phyloP scores from a whole-genome alignment of 2,888 invertebrate species.

The Eupelmus urozonus region DNA sequence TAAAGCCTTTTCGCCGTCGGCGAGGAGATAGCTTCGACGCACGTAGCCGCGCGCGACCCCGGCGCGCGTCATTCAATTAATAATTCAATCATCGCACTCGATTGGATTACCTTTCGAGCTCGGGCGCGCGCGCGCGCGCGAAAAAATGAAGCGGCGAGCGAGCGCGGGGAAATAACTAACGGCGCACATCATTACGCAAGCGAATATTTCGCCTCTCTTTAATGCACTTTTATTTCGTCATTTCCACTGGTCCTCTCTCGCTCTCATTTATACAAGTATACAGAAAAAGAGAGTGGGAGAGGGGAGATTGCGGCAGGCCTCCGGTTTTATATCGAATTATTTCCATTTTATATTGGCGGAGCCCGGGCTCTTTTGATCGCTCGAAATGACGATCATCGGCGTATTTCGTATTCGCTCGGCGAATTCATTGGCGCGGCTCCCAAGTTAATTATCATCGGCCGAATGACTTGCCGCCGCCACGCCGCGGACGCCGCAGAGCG shows the following conservation, averaged over 20 bases:
- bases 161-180: constrained; percentile 62
- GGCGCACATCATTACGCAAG: constrained; percentile 68
- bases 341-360: constrained; percentile 67
- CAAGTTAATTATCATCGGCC: constrained; percentile 68
- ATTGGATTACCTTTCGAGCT: constrained; percentile 72
- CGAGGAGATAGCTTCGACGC: not conserved
- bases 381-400: constrained; percentile 62
- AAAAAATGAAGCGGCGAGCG: constrained; percentile 64
- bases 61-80: constrained; percentile 75
- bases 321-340: constrained; percentile 69
- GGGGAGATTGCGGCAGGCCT: constrained; percentile 10
- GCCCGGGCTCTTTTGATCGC: constrained; percentile 66
- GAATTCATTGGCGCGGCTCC: constrained; percentile 59
- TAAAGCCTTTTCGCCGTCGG: constrained; percentile 1
- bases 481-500: not conserved
- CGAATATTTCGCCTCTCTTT: constrained; percentile 39
- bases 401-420: constrained; percentile 65
- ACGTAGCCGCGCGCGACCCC: constrained; percentile 66
- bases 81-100: constrained; percentile 76
- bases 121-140: constrained; percentile 48
- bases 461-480: constrained; percentile 60
- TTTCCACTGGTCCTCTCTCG: not conserved
- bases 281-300: not conserved
- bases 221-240: constrained; percentile 45
- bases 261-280: not conserved